Percentiles rank a stretch among this genome's conserved stretches.
Evolutionary conservation across 2,113 vertebrate species (phyloP).

Genomic region (Fukomys damarensis): DNA sequence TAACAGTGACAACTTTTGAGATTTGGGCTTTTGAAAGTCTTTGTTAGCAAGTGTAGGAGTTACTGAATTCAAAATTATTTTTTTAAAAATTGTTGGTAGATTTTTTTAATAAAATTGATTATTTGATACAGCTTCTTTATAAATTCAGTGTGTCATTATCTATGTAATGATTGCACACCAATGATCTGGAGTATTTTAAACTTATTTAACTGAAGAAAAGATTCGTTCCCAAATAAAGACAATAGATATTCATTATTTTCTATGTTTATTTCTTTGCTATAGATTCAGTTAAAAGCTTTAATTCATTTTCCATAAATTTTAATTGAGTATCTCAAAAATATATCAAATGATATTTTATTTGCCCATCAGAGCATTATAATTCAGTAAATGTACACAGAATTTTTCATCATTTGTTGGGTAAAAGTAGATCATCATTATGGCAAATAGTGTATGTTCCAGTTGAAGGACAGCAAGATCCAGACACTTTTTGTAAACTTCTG

Average conservation of each 20-base stretch:
- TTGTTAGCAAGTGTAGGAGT: neutral
- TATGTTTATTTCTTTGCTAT: neutral
- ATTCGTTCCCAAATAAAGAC: neutral
- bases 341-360: neutral
- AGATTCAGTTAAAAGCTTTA: constrained; percentile 36
- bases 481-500: constrained; percentile 49
- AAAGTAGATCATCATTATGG: neutral
- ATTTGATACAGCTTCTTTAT: neutral
- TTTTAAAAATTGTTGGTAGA: neutral
- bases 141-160: neutral
- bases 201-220: neutral
- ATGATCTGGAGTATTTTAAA: neutral
- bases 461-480: constrained; percentile 39
- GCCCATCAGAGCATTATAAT: neutral
- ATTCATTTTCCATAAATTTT: neutral
- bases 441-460: neutral
- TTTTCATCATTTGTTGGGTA: neutral
- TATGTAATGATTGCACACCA: neutral
- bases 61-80: neutral
- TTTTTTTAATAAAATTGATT: neutral
- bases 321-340: neutral
- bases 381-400: constrained; percentile 15
- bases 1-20: neutral
- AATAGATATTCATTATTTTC: constrained; percentile 30
- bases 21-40: neutral